Percentiles rank a stretch among this genome's conserved stretches.
These are phyloP conservation scores for Oophaga pumilio DNA, from an alignment of 2,113 vertebrate species.

Conservation along the genomic window DNA sequence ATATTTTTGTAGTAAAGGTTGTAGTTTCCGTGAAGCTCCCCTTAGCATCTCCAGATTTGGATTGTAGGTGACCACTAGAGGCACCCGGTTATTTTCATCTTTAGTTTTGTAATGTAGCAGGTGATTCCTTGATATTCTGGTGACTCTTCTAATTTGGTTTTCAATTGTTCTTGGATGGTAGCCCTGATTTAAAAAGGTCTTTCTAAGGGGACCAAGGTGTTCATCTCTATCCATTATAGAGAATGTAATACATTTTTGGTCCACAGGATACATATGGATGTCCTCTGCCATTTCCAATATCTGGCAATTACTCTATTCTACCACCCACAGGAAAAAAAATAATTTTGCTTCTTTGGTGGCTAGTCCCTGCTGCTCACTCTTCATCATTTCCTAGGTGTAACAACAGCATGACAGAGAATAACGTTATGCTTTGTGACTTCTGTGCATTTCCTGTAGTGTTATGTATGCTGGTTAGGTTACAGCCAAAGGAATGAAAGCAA, in stretches of 20 bases:
- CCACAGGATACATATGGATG: background rate
- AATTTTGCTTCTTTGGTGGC: background rate
- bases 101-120: no score
- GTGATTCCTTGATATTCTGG: no score
- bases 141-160: no score
- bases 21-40: no score
- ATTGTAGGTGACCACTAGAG: no score
- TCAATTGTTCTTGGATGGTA: no score
- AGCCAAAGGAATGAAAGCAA: background rate
- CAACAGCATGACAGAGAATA: background rate
- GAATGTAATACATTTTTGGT: background rate
- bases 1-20: no score
- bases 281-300: background rate
- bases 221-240: no score
- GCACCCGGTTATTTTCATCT: no score
- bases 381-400: background rate
- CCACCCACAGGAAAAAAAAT: background rate
- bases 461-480: background rate
- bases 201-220: no score
- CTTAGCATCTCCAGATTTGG: no score
- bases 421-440: background rate
- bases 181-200: no score
- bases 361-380: background rate
- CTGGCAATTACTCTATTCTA: background rate
- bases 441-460: background rate